These are phyloP conservation scores for Spizaetus ornatus DNA, from an alignment of 2,113 vertebrate genomes.

Conservation along the genomic window DNA sequence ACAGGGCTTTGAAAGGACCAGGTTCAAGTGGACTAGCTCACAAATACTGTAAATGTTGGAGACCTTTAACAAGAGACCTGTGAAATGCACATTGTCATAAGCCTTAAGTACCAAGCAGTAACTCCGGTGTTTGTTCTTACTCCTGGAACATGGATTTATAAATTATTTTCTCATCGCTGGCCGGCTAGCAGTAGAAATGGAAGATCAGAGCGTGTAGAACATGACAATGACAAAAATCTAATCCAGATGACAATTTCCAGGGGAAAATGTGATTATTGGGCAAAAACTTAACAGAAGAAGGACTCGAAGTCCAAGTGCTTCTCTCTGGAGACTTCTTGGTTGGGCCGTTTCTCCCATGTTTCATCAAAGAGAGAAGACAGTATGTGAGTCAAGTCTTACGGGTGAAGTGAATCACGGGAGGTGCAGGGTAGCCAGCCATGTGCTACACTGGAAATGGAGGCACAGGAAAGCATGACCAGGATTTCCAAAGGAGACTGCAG, in stretches of 20 bases:
- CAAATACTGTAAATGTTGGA: neutral
- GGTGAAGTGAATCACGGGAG: neutral
- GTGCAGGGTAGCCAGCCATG: neutral
- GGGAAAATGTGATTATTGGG: neutral
- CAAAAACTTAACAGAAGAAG: neutral
- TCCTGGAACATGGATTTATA: neutral
- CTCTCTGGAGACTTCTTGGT: neutral
- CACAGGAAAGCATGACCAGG: neutral
- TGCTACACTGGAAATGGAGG: neutral
- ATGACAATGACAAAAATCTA: neutral
- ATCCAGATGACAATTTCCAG: neutral
- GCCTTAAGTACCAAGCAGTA: neutral
- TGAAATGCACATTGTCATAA: neutral
- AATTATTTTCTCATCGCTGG: neutral
- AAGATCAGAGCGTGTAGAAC: neutral
- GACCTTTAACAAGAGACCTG: neutral
- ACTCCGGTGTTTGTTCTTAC: neutral
- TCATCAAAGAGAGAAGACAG: neutral
- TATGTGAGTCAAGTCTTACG: rapidly evolving
- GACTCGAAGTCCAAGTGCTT: neutral
- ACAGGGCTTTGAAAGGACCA: neutral
- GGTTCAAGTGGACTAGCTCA: neutral
- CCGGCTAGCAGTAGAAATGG: neutral
- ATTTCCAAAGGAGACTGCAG: neutral
- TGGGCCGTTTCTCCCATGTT: neutral